Base-by-base conservation (phyloP, 2,888 invertebrate species). In the Athalia circularis region DNA sequence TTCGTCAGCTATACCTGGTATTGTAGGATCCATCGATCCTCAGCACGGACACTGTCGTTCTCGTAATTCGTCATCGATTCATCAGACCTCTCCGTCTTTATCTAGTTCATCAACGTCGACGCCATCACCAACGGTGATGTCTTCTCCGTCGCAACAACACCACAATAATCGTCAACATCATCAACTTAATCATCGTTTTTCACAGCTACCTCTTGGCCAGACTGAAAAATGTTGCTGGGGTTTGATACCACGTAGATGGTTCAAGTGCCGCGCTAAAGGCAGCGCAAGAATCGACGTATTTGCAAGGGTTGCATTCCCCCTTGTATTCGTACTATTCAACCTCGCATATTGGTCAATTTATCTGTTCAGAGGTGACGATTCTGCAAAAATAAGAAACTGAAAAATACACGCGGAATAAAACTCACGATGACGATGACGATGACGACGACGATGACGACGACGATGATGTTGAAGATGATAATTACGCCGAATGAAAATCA, bases 241-340 rank as follows among this genome's bases (percentile, higher is more conserved):
- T 54, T 78, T 88, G 6, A 4, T 88, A 15, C 86, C 86, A 3
- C 82, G 82, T 3, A 83, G 86, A 11, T 86, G 88, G 85, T 88
- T 88, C 83, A 86, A 84, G 77, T 87, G 88, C 79, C 81, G 81
- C 76, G 87, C 88, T 11, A 86, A 87, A 57, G 90, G 90, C 70
- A 90, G 90, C 80, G 90, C 90, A 87, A 93, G 97, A 90, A 98
- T 98, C 90, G 97, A 98, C 91, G 97, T 97, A 92, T 96, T 97
- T 90, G 97, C 97, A 76, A 93, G 97, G 90, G 97, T 97, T 92
- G 96, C 96, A 83, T 97, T 97, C 92, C 97, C 97, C 81, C 93
- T 97, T 88, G 96, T 97, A 84, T 97, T 97, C 91, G 96, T 96
- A 84, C 93, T 97, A 86, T 97, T 97, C 93, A 97, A 97, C 91